These are phyloP conservation scores for Thymelicus acteon DNA, from an alignment of 2,888 invertebrate genomes.

Conservation along the genomic window DNA sequence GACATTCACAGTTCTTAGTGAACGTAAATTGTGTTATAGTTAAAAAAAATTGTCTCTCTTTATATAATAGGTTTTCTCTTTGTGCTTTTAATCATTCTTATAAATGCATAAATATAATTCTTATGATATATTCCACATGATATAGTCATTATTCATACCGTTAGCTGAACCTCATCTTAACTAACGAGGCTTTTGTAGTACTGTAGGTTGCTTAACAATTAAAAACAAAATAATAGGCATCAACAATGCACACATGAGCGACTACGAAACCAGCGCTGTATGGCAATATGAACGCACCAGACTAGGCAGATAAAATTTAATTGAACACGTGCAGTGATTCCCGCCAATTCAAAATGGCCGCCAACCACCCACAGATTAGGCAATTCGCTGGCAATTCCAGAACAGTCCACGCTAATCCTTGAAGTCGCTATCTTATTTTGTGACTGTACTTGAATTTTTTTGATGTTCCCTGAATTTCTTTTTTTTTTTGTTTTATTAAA, in stretches of 20 bases:
- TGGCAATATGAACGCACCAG: slow-evolving; percentile 50
- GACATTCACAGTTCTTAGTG: no score
- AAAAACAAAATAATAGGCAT: slow-evolving; percentile 44
- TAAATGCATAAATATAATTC: no score
- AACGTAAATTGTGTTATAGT: no score
- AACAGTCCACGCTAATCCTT: slow-evolving; percentile 49
- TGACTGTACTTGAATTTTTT: neutral
- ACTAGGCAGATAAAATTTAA: slow-evolving; percentile 60
- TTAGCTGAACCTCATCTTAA: no score
- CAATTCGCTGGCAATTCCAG: slow-evolving; percentile 44
- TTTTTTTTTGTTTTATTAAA: no score
- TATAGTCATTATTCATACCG: no score
- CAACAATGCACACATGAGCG: slow-evolving; percentile 40
- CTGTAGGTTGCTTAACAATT: slow-evolving; percentile 52
- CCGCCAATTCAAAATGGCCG: slow-evolving; percentile 48
- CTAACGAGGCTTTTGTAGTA: no score
- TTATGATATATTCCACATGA: no score
- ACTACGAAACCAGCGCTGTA: slow-evolving; percentile 41
- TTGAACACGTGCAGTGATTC: slow-evolving; percentile 66
- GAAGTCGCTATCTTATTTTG: slow-evolving; percentile 31
- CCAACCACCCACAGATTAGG: slow-evolving; percentile 52
- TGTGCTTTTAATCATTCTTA: no score
- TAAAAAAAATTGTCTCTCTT: no score
- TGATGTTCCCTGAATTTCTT: neutral
- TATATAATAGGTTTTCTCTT: no score